Evolutionary conservation across 2,113 vertebrate genomes (phyloP).

Genomic region (Cryptotis parvus): DNA sequence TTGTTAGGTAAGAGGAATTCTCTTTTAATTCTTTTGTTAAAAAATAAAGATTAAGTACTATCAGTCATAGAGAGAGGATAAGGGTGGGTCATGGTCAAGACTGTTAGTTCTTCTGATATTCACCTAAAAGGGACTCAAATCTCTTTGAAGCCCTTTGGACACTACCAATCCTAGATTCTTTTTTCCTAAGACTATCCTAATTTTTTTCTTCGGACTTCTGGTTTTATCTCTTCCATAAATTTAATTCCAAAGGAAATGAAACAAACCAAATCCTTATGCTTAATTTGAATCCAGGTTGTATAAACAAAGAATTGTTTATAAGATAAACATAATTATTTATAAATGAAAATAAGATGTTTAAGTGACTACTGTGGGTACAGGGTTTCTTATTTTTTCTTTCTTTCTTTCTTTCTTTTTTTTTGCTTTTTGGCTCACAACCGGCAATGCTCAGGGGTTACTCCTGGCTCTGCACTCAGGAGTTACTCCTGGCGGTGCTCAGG

Average conservation of each 20-base stretch:
- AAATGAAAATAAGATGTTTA: constrained; percentile 35
- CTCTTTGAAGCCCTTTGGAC: not conserved
- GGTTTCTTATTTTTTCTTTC: too few relatives aligned
- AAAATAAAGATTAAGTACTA: not conserved
- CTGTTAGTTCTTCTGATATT: constrained; percentile 23
- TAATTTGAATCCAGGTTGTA: constrained; percentile 29
- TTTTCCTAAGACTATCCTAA: constrained; percentile 22
- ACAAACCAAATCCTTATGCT: constrained; percentile 6
- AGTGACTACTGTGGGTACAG: not conserved
- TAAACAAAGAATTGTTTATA: too few relatives aligned
- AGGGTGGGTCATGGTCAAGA: not conserved
- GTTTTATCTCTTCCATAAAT: not conserved
- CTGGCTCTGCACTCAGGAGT: too few relatives aligned
- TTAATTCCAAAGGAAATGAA: constrained; percentile 46
- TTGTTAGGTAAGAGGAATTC: constrained; percentile 39
- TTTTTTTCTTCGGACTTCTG: constrained; percentile 3
- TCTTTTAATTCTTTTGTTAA: not conserved
- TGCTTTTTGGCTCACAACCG: too few relatives aligned
- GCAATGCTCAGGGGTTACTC: too few relatives aligned
- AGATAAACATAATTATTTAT: too few relatives aligned
- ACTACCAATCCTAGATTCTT: not conserved
- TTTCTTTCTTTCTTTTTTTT: too few relatives aligned
- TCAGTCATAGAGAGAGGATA: not conserved
- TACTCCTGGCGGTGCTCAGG: too few relatives aligned
- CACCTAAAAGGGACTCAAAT: not conserved